Evolutionary conservation across 1,140 invertebrate species (phyloP).

Genomic region (Scaptodrosophila lebanonensis): DNA sequence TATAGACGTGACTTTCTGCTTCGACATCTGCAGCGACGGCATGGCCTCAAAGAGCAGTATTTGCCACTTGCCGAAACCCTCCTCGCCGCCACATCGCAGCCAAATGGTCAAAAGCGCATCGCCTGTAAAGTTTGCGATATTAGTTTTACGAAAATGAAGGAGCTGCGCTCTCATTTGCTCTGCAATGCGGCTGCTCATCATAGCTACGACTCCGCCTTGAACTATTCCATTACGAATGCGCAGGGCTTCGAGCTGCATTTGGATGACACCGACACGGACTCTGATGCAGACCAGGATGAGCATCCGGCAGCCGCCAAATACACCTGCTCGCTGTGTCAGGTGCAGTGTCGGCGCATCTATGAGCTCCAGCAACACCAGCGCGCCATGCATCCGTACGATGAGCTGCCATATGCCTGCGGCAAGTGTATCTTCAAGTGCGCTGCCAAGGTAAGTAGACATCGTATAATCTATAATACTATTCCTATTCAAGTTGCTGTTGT

Average conservation of each 20-base stretch:
- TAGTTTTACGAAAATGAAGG: slow-evolving; percentile 4
- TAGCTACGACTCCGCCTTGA: slow-evolving; percentile 4
- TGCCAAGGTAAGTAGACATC: neutral
- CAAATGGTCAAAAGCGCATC: slow-evolving; percentile 25
- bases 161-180: slow-evolving; percentile 13
- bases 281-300: neutral
- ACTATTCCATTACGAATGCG: slow-evolving; percentile 30
- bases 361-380: slow-evolving; percentile 29
- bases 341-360: slow-evolving; percentile 57
- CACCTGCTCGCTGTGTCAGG: slow-evolving; percentile 76
- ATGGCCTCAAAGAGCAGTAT: slow-evolving; percentile 9
- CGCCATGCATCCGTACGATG: slow-evolving; percentile 17
- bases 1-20: slow-evolving; percentile 1
- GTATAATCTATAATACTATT: neutral
- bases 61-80: slow-evolving; percentile 8
- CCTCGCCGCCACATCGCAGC: slow-evolving; percentile 3
- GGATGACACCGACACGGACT: slow-evolving; percentile 33
- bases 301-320: slow-evolving; percentile 24
- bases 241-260: slow-evolving; percentile 27
- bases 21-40: slow-evolving; percentile 23
- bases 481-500: neutral
- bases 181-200: neutral
- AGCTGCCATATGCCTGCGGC: slow-evolving; percentile 18
- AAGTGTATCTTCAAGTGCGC: slow-evolving; percentile 23
- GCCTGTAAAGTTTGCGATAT: slow-evolving; percentile 20